phyloP scores from a whole-genome alignment of 2,113 vertebrate species.

The Zosterops pallidus region DNA sequence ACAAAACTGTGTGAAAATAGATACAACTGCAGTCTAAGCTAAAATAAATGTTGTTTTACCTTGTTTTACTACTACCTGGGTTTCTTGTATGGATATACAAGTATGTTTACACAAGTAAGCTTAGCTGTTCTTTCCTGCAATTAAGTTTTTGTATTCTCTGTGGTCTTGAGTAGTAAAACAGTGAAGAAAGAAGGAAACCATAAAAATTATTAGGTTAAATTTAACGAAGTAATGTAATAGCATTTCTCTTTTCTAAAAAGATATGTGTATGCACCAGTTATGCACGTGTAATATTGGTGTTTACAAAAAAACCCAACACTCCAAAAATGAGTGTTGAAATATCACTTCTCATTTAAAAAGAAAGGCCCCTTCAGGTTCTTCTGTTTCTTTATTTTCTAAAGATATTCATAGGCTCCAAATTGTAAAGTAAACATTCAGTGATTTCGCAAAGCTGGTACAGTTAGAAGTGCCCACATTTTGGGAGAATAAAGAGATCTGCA shows the following conservation, averaged over 20 bases:
- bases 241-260: not conserved
- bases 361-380: not conserved
- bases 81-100: not conserved
- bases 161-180: not conserved
- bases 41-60: not conserved
- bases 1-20: not conserved
- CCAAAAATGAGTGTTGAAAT: not conserved
- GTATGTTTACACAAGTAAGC: too few relatives aligned
- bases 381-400: not conserved
- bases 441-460: not conserved
- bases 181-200: not conserved
- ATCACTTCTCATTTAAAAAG: not conserved
- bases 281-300: not conserved
- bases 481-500: not conserved
- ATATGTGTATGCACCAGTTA: rapidly evolving
- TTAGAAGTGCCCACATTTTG: not conserved
- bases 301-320: rapidly evolving
- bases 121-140: not conserved
- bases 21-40: not conserved
- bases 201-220: not conserved
- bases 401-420: not conserved
- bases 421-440: not conserved
- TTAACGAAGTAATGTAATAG: not conserved
- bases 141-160: not conserved
- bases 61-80: not conserved